A percentile compares a stretch with the other conserved stretches of the same genome.
Evolutionary conservation across 2,113 vertebrate genomes (phyloP).

Genomic region (Myxocyprinus asiaticus): DNA sequence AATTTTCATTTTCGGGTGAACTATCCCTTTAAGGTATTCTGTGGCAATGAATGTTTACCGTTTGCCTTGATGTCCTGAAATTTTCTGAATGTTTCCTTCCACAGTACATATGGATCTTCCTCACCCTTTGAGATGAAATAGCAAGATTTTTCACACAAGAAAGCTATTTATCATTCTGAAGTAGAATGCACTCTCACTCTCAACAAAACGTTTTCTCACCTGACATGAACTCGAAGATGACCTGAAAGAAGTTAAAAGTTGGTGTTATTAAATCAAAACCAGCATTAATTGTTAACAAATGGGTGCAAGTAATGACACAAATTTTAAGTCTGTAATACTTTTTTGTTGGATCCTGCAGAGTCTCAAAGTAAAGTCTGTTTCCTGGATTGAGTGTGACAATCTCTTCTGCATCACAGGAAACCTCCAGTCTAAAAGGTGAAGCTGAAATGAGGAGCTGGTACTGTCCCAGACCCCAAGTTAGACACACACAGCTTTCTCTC

Average conservation of each 20-base stretch:
- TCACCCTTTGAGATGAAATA: slow-evolving; percentile 53
- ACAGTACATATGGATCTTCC: slow-evolving; percentile 73
- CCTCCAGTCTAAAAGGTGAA: slow-evolving; percentile 82
- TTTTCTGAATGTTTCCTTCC: slow-evolving; percentile 82
- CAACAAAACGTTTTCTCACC: slow-evolving; percentile 28
- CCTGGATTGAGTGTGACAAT: slow-evolving; percentile 83
- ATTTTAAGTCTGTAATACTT: background rate
- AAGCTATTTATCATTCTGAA: background rate
- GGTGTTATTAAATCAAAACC: background rate
- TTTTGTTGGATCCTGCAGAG: slow-evolving; percentile 68
- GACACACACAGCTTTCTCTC: slow-evolving; percentile 66
- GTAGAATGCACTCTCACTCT: background rate
- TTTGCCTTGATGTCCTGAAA: slow-evolving; percentile 88
- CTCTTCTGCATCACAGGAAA: slow-evolving; percentile 75
- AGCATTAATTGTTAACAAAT: background rate
- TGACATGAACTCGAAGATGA: slow-evolving; percentile 25
- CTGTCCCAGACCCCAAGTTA: slow-evolving; percentile 72
- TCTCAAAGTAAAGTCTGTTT: slow-evolving; percentile 85
- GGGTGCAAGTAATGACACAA: background rate
- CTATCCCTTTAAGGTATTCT: background rate
- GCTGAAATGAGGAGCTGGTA: slow-evolving; percentile 73
- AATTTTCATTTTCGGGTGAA: too few species aligned
- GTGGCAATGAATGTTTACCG: slow-evolving; percentile 69
- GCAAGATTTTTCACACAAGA: slow-evolving; percentile 13
- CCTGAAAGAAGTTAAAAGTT: slow-evolving; percentile 12